Percentiles rank a stretch among this genome's conserved stretches.
phyloP scores from a whole-genome alignment of 2,888 invertebrate genomes.

The Drosophila kanekoi region DNA sequence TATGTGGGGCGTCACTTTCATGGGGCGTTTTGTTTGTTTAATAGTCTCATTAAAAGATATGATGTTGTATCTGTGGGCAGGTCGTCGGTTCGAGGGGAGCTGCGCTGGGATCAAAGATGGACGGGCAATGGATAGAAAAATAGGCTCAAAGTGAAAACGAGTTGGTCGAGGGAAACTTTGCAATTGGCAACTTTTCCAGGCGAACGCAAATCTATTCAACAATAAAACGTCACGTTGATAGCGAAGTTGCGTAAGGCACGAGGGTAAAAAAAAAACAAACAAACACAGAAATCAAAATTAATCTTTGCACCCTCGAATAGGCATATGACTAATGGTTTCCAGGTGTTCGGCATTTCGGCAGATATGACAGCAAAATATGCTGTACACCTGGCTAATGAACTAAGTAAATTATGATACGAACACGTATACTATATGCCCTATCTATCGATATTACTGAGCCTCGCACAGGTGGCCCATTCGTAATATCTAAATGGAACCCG shows the following conservation, averaged over 20 bases:
- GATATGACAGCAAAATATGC: slow-evolving; percentile 38
- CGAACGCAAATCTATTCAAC: background rate
- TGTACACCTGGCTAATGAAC: slow-evolving; percentile 57
- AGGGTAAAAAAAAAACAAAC: slow-evolving; percentile 12
- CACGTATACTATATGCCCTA: slow-evolving; percentile 10
- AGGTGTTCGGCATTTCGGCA: slow-evolving; percentile 44
- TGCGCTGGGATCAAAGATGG: slow-evolving; percentile 8
- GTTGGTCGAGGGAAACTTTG: slow-evolving; percentile 9
- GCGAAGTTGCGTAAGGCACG: slow-evolving; percentile 23
- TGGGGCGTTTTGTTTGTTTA: slow-evolving; percentile 53
- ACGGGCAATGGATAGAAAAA: background rate
- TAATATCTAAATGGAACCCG: slow-evolving; percentile 22
- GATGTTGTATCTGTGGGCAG: slow-evolving; percentile 12
- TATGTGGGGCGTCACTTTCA: slow-evolving; percentile 43
- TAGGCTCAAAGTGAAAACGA: slow-evolving; percentile 14
- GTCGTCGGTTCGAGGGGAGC: slow-evolving; percentile 1
- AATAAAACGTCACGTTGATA: slow-evolving; percentile 38
- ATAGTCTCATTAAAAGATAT: slow-evolving; percentile 23
- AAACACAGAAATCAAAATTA: slow-evolving; percentile 26
- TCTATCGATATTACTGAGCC: slow-evolving; percentile 21
- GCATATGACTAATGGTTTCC: slow-evolving; percentile 54
- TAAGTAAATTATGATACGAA: slow-evolving; percentile 42
- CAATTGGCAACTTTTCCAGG: slow-evolving; percentile 23
- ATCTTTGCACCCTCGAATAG: slow-evolving; percentile 50
- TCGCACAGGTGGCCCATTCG: slow-evolving; percentile 39